Conservation (phyloP, 2,797 vertebrate species). For the Pangasius mekongensis region DNA sequence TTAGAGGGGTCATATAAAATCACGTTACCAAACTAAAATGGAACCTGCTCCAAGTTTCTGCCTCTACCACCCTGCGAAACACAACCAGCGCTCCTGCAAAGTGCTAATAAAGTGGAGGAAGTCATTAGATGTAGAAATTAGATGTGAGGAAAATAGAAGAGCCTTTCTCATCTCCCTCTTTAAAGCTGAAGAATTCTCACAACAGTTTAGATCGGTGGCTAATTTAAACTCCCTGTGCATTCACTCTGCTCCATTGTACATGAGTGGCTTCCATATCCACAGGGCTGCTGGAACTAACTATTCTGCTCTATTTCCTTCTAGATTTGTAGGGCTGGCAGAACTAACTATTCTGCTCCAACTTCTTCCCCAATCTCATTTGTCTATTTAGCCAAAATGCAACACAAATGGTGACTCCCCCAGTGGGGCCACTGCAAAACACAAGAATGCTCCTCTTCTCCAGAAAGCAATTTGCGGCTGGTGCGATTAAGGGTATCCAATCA, state of each 20-base stretch:
- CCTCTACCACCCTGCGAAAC: conserved; percentile 20
- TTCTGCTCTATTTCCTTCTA: conserved; percentile 15
- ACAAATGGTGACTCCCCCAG: conserved; percentile 34
- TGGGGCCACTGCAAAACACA: conserved; percentile 48
- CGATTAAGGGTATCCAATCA: conserved; percentile 60
- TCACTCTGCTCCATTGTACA: conserved; percentile 21
- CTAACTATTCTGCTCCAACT: conserved; percentile 26
- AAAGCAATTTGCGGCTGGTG: conserved; percentile 54
- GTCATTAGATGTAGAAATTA: conserved; percentile 32
- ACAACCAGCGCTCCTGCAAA: conserved; percentile 35
- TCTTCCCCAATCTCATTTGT: conserved; percentile 20
- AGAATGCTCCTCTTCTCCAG: conserved; percentile 27
- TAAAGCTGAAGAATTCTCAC: conserved; percentile 17
- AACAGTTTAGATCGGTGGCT: conserved; percentile 36
- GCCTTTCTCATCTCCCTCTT: background rate
- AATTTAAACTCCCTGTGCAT: conserved; percentile 1
- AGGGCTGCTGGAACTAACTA: conserved; percentile 24
- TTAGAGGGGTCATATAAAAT: conserved; percentile 62
- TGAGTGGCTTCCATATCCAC: conserved; percentile 11
- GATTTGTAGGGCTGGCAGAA: conserved; percentile 25
- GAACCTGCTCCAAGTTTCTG: conserved; percentile 35
- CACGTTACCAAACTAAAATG: conserved; percentile 55
- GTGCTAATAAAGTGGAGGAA: conserved; percentile 42
- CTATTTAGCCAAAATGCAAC: conserved; percentile 25
- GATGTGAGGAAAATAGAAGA: conserved; percentile 1